A percentile compares a stretch with the other conserved stretches of the same genome.
Evolutionary conservation across 35 echinoderm and acorn worm species (phyloP).

Genomic region (Ophioderma brevispina): DNA sequence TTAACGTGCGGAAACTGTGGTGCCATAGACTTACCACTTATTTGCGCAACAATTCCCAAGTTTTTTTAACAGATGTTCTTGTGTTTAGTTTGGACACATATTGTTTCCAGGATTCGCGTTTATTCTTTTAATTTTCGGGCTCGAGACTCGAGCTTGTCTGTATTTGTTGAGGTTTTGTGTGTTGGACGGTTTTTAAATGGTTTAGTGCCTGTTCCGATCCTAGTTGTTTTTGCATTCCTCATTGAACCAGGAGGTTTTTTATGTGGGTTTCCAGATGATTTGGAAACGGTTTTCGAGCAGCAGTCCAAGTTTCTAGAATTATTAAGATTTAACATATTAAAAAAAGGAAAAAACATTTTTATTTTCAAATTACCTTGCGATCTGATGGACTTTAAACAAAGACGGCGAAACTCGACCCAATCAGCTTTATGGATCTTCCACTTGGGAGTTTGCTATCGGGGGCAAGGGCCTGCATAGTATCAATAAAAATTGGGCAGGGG

Average conservation of each 20-base stretch:
- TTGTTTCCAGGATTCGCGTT: background rate
- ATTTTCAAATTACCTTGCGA: background rate
- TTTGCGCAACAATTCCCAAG: background rate
- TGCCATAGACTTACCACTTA: background rate
- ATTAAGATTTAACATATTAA: too few species aligned
- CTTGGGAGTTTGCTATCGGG: background rate
- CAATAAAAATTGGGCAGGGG: background rate
- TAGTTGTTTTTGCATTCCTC: background rate
- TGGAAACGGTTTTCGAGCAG: background rate
- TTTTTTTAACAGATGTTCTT: background rate
- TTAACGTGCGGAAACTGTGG: background rate
- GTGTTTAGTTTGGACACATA: background rate
- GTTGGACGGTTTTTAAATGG: background rate
- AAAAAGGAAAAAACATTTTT: background rate
- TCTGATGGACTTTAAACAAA: background rate
- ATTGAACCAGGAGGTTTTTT: background rate
- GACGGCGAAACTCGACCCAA: background rate
- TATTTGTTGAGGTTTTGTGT: background rate
- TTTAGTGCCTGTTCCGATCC: background rate
- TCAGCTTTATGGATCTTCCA: background rate
- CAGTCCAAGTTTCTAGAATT: too few species aligned
- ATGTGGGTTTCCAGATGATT: background rate
- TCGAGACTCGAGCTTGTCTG: background rate
- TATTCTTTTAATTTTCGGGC: background rate
- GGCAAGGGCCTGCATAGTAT: background rate